These are phyloP conservation scores for Cremastinae sp. DNA, from an alignment of 2,888 invertebrate species.

Conservation along the genomic window DNA sequence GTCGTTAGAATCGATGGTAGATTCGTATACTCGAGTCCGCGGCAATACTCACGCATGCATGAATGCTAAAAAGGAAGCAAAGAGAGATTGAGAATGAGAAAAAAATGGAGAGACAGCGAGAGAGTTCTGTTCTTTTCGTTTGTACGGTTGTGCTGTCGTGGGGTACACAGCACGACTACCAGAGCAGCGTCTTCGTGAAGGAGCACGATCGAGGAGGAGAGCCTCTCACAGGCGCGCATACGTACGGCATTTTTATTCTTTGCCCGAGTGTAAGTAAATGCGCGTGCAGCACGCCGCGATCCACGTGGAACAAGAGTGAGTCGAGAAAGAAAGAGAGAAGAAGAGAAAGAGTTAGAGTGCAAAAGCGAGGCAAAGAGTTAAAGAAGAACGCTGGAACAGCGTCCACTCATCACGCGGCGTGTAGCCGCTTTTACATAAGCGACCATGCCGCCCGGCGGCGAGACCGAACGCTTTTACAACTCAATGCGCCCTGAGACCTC, in stretches of 20 bases:
- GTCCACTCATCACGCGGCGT: conserved; percentile 80
- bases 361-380: conserved; percentile 75
- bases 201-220: conserved; percentile 53
- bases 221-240: conserved; percentile 32
- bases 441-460: conserved; percentile 78
- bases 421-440: conserved; percentile 80
- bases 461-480: conserved; percentile 80
- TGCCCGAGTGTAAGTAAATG: conserved; percentile 21
- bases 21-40: neutral
- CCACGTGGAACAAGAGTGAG: conserved; percentile 35
- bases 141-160: conserved; percentile 32
- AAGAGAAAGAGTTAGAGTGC: conserved; percentile 64
- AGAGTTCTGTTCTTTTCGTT: conserved; percentile 33
- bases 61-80: conserved; percentile 18
- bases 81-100: too few species aligned
- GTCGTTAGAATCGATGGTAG: too few species aligned
- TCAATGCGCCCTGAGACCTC: conserved; percentile 76
- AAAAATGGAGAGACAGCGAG: conserved; percentile 36
- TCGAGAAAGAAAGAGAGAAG: neutral
- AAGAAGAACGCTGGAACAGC: conserved; percentile 79
- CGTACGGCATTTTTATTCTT: too few species aligned
- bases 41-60: conserved; percentile 52
- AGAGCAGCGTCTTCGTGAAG: conserved; percentile 51
- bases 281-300: conserved; percentile 58
- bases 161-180: conserved; percentile 58